phyloP scores from a whole-genome alignment of 2,797 vertebrate genomes.

The Ceryle rudis region DNA sequence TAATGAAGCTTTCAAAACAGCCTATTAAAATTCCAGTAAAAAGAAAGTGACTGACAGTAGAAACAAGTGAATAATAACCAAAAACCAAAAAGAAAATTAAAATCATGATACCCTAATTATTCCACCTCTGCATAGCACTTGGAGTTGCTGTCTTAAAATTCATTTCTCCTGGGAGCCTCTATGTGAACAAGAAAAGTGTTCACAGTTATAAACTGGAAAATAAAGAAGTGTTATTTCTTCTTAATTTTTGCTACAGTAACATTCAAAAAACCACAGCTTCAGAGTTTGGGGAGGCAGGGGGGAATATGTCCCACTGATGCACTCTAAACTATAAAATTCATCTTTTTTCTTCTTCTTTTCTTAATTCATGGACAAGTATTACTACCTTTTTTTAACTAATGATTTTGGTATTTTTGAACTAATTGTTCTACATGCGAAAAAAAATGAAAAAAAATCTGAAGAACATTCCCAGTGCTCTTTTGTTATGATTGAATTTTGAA shows the following conservation, averaged over 20 bases:
- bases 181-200: not conserved
- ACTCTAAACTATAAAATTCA: not conserved
- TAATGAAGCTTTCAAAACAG: not conserved
- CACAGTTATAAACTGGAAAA: not conserved
- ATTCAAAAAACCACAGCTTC: not conserved
- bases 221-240: not conserved
- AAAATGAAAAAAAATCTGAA: not conserved
- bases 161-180: not conserved
- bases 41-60: not conserved
- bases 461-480: not conserved
- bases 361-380: not conserved
- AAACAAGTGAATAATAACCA: not conserved
- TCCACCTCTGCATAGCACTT: constrained; percentile 10
- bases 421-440: not conserved
- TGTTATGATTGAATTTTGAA: not conserved
- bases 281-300: not conserved
- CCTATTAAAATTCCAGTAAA: not conserved
- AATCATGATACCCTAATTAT: not conserved
- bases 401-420: not conserved
- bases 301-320: not conserved
- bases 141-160: not conserved
- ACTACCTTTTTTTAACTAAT: not conserved
- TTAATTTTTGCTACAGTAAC: not conserved
- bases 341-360: not conserved
- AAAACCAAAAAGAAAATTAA: not conserved